Conservation (phyloP, 2,113 vertebrate genomes). For the Muntiacus reevesi region DNA sequence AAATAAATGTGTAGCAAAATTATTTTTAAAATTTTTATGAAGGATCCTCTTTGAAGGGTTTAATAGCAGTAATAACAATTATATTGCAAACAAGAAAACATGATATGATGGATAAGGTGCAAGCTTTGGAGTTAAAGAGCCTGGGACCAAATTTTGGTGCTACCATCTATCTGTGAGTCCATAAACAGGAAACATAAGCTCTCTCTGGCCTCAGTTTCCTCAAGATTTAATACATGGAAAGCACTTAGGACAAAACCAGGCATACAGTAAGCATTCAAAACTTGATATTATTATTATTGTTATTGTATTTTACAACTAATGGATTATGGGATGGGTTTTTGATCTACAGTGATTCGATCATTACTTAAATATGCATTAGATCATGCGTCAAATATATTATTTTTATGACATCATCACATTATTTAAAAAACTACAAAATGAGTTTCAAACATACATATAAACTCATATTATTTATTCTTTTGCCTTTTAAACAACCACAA, state of each 20-base stretch:
- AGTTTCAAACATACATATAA: not conserved
- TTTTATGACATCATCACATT: not conserved
- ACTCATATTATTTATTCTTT: not conserved
- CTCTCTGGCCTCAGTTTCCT: not conserved
- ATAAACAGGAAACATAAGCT: not conserved
- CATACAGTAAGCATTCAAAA: not conserved
- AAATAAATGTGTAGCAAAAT: not conserved
- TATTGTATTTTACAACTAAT: not conserved
- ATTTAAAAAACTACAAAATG: slow-evolving; percentile 23
- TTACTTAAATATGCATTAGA: not conserved
- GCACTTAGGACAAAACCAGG: not conserved
- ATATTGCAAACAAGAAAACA: not conserved
- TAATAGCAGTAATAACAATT: not conserved
- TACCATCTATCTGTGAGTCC: not conserved
- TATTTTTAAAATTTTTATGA: not conserved
- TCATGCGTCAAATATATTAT: not conserved
- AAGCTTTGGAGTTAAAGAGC: not conserved
- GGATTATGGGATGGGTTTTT: not conserved
- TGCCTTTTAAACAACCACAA: not conserved
- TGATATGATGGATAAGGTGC: not conserved
- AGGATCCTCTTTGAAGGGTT: not conserved
- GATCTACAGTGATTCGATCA: not conserved
- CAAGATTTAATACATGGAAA: not conserved
- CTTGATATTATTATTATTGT: not conserved
- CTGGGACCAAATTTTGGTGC: not conserved